phyloP scores from a whole-genome alignment of 2,888 invertebrate genomes.

The Ypsolopha sequella region DNA sequence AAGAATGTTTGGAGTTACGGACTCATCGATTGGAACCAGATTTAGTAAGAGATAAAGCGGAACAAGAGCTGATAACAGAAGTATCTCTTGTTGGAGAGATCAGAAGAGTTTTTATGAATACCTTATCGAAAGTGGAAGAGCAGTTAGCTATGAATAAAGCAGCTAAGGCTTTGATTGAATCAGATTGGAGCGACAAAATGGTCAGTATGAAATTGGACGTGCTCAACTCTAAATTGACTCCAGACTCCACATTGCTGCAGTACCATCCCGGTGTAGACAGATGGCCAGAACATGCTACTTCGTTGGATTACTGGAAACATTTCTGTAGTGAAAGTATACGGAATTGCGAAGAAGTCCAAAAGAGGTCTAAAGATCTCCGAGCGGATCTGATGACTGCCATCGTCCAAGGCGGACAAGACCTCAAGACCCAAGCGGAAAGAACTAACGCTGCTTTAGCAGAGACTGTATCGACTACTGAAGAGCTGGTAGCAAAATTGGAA shows the following conservation, averaged over 20 bases:
- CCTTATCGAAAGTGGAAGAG: slow-evolving; percentile 74
- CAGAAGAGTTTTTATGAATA: slow-evolving; percentile 71
- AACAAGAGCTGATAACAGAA: slow-evolving; percentile 84
- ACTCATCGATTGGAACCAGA: slow-evolving; percentile 80
- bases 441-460: slow-evolving; percentile 82
- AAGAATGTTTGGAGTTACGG: slow-evolving; percentile 80
- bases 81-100: slow-evolving; percentile 81
- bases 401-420: slow-evolving; percentile 83
- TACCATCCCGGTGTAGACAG: slow-evolving; percentile 85
- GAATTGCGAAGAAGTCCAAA: slow-evolving; percentile 80
- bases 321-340: slow-evolving; percentile 82
- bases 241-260: slow-evolving; percentile 75
- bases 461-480: slow-evolving; percentile 80
- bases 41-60: slow-evolving; percentile 82
- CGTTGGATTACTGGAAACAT: slow-evolving; percentile 84
- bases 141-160: slow-evolving; percentile 82
- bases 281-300: slow-evolving; percentile 79
- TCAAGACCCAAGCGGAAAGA: slow-evolving; percentile 85
- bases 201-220: slow-evolving; percentile 80
- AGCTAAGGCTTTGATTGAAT: slow-evolving; percentile 83
- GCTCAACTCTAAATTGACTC: slow-evolving; percentile 74
- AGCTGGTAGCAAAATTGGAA: slow-evolving; percentile 77
- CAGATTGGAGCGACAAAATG: slow-evolving; percentile 92
- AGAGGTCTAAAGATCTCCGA: slow-evolving; percentile 78
- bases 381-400: slow-evolving; percentile 77